Conservation (phyloP, 2,113 vertebrate genomes). For the Etheostoma cragini region DNA sequence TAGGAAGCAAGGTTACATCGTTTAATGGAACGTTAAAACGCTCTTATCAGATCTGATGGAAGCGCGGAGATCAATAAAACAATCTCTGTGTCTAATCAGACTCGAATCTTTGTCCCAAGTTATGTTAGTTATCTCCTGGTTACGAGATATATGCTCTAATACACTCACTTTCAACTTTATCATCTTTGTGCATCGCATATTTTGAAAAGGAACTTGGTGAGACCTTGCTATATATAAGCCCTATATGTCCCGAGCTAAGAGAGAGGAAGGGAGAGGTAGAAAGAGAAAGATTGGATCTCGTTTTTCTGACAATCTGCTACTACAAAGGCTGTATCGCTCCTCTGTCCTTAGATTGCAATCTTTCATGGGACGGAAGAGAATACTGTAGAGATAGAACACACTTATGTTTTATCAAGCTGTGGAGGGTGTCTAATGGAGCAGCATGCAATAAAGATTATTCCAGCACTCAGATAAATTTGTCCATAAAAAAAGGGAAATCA, state of each 20-base stretch:
- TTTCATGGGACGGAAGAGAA: constrained; percentile 66
- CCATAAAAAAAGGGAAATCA: not conserved
- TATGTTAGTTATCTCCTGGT: constrained; percentile 56
- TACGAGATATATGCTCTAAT: constrained; percentile 61
- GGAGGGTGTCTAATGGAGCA: constrained; percentile 47
- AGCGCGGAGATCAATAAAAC: constrained; percentile 59
- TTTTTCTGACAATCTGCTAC: constrained; percentile 67
- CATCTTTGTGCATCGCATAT: constrained; percentile 48
- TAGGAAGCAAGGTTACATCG: constrained; percentile 39
- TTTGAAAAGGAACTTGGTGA: constrained; percentile 36
- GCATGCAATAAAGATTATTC: constrained; percentile 30
- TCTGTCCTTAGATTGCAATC: constrained; percentile 69
- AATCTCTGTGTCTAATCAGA: constrained; percentile 65
- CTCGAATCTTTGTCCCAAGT: constrained; percentile 58
- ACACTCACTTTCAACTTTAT: constrained; percentile 60
- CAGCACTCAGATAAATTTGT: constrained; percentile 15
- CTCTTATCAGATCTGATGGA: constrained; percentile 57
- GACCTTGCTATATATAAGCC: constrained; percentile 48
- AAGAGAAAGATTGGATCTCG: constrained; percentile 64
- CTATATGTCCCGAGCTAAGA: constrained; percentile 50
- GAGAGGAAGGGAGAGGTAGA: constrained; percentile 25
- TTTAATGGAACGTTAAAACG: constrained; percentile 47
- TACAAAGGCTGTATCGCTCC: constrained; percentile 71
- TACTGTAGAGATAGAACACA: constrained; percentile 55
- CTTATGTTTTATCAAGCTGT: constrained; percentile 47